phyloP scores from a whole-genome alignment of 2,113 vertebrate species.

The Prietella phreatophila region DNA sequence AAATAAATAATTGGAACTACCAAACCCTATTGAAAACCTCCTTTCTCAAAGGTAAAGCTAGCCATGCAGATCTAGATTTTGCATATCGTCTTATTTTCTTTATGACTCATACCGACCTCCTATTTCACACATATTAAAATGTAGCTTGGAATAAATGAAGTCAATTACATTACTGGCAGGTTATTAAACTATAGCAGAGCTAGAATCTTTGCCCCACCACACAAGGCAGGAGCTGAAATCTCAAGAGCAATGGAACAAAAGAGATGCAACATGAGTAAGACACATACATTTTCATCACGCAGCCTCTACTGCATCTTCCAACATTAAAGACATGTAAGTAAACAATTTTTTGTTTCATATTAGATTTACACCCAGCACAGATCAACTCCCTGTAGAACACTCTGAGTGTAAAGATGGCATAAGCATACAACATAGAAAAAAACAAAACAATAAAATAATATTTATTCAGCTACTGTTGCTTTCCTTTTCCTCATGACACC shows the following conservation, averaged over 20 bases:
- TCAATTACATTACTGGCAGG: constrained; percentile 24
- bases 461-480: constrained; percentile 11
- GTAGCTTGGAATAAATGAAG: constrained; percentile 10
- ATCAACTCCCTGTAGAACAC: constrained; percentile 55
- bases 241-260: neutral
- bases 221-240: neutral
- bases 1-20: neutral
- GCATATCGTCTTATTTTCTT: constrained; percentile 3
- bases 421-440: constrained; percentile 45
- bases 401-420: constrained; percentile 39
- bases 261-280: neutral
- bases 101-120: neutral
- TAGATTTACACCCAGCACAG: constrained; percentile 48
- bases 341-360: neutral
- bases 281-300: neutral
- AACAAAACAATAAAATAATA: neutral
- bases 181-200: constrained; percentile 3
- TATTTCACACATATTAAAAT: constrained; percentile 4
- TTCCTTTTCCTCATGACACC: constrained; percentile 50
- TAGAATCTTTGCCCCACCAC: neutral
- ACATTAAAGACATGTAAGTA: constrained; percentile 3
- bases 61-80: neutral
- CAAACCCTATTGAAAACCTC: neutral
- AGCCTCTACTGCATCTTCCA: neutral
- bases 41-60: neutral